Base-by-base conservation (phyloP, 2,797 vertebrate genomes). In the Peromyscus aztecus region DNA sequence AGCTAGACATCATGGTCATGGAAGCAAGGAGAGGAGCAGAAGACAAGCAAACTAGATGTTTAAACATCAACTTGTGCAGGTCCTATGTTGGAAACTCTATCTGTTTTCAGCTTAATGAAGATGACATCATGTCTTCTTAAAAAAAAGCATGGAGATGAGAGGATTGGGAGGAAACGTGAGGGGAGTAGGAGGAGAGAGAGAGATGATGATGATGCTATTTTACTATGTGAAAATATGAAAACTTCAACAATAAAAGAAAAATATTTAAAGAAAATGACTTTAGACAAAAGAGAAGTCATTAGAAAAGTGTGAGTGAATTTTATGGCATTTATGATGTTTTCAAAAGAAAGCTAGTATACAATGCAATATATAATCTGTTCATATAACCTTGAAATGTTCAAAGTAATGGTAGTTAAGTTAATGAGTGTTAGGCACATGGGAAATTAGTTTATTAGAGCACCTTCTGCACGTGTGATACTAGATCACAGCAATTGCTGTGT, bases 361-460 rank as follows among this genome's bases (percentile, higher is more conserved):
- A 83, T 17, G 6, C 4, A 71, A 90, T n/a, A 46, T 5, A 63
- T 67, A 57, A 59, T 59, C 92, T 59, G 57, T 85, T 88, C 23
- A 73, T 24, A 17, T 27, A 63, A 92, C 76, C 80, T 40, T 27
- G 37, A 65, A 83, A 88, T 67, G 21, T 67, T 43, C 59, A 63
- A 91, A 37, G 1, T 40, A 1, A 16, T 87, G 10, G 4, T 81
- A 13, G 61, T 67, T 73, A 83, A 43, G 7, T 10, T 77, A 86
- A 29, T 77, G 27, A 76, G 19, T 19, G 78, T 94, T 10, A 75
- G 14, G 12, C 67, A 52, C 9, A 37, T 11, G 63, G 8, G 55
- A 92, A 96, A 55, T 65, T 80, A 76, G 7, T 85, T 90, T 90
- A 24, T 84, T 88, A 69, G 92, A 88, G 31, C 14, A 75, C 2